phyloP scores from a whole-genome alignment of 2,797 vertebrate genomes.

The Sebastes minor region DNA sequence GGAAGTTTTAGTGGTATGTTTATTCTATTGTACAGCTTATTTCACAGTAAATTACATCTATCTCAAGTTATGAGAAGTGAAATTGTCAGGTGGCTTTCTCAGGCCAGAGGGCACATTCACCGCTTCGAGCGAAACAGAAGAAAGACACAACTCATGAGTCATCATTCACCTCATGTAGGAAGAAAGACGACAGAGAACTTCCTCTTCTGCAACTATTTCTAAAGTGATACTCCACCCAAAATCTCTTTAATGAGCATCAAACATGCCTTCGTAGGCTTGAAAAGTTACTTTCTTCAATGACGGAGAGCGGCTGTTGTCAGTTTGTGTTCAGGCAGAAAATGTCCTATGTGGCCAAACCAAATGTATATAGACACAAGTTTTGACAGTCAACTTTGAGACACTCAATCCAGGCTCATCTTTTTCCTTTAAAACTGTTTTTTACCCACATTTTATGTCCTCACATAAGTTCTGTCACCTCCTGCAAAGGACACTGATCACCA shows the following conservation, averaged over 20 bases:
- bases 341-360: not conserved
- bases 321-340: not conserved
- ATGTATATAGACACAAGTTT: not conserved
- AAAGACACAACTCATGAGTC: slow-evolving; percentile 41
- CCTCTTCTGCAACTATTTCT: slow-evolving; percentile 14
- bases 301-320: not conserved
- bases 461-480: not conserved
- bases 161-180: slow-evolving; percentile 45
- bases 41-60: not conserved
- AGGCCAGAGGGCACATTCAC: slow-evolving; percentile 10
- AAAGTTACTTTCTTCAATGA: not conserved
- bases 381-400: not conserved
- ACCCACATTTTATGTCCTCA: not conserved
- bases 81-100: slow-evolving; percentile 20
- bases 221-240: slow-evolving; percentile 11
- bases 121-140: slow-evolving; percentile 1
- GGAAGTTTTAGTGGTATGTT: not conserved
- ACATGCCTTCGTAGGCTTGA: not conserved
- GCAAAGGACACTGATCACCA: not conserved
- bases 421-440: no score
- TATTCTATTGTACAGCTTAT: not conserved
- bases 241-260: not conserved
- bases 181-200: slow-evolving; percentile 17
- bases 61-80: slow-evolving; percentile 11
- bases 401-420: no score